Conservation (phyloP, 2,113 vertebrate species). For the Solenodon paradoxus region DNA sequence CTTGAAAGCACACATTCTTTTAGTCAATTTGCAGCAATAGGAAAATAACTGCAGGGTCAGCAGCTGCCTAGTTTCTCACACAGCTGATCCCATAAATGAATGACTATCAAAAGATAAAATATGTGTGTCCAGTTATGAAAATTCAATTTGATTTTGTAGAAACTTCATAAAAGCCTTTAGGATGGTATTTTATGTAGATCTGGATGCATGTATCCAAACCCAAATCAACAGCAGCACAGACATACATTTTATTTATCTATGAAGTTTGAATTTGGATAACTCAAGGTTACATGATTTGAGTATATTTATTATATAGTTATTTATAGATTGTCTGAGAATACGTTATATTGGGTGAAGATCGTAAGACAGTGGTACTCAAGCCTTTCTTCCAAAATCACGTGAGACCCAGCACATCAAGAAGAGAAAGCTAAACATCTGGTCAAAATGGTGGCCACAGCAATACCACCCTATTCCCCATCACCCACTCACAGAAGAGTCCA, state of each 20-base stretch:
- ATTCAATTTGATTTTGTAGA: background rate
- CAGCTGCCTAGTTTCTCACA: background rate
- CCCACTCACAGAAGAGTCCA: background rate
- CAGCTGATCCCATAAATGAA: background rate
- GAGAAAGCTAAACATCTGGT: background rate
- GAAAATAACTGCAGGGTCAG: background rate
- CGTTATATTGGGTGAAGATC: background rate
- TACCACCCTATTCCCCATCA: background rate
- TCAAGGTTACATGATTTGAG: too few relatives aligned
- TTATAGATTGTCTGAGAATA: too few relatives aligned
- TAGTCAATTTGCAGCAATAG: background rate
- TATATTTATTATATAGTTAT: too few relatives aligned
- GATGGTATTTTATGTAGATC: background rate
- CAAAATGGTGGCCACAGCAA: background rate
- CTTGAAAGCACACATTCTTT: background rate
- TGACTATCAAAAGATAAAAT: background rate
- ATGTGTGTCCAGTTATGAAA: background rate
- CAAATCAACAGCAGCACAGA: background rate
- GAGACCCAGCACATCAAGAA: background rate
- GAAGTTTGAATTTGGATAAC: constrained; percentile 7
- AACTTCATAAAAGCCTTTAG: background rate
- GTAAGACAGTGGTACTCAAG: background rate
- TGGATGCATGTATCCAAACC: background rate
- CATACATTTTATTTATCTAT: background rate
- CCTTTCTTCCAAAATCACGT: background rate